Evolutionary conservation across 2,888 invertebrate genomes (phyloP).

Genomic region (Parasteatoda lunata): DNA sequence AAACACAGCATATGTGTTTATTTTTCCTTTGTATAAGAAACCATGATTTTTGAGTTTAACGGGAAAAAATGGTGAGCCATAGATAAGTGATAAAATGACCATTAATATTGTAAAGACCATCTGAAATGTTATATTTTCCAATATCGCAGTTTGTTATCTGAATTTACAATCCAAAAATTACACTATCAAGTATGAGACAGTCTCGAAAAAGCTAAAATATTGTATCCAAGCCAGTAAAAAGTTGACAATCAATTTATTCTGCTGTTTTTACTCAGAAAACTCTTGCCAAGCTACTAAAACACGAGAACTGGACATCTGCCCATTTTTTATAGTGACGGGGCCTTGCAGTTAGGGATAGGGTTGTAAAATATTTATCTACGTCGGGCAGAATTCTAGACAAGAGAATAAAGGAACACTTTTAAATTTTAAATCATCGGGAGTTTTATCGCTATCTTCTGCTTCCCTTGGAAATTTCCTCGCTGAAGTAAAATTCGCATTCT

Average conservation of each 20-base stretch:
- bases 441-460: background rate
- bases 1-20: too few relatives aligned
- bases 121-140: too few relatives aligned
- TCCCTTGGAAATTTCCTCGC: background rate
- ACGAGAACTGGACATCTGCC: background rate
- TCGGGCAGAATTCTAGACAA: background rate
- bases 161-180: too few relatives aligned
- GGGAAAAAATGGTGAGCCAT: too few relatives aligned
- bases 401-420: background rate
- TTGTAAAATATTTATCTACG: background rate
- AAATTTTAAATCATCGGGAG: background rate
- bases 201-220: too few relatives aligned
- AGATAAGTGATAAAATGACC: too few relatives aligned
- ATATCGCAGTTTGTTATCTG: too few relatives aligned
- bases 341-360: background rate
- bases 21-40: too few relatives aligned
- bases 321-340: background rate
- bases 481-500: too few relatives aligned
- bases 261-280: background rate
- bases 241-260: background rate
- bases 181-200: too few relatives aligned
- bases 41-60: too few relatives aligned
- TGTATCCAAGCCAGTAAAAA: background rate
- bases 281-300: background rate
- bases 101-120: too few relatives aligned